Base-by-base conservation (phyloP, 2,113 vertebrate species). In the Ochotona curzoniae region DNA sequence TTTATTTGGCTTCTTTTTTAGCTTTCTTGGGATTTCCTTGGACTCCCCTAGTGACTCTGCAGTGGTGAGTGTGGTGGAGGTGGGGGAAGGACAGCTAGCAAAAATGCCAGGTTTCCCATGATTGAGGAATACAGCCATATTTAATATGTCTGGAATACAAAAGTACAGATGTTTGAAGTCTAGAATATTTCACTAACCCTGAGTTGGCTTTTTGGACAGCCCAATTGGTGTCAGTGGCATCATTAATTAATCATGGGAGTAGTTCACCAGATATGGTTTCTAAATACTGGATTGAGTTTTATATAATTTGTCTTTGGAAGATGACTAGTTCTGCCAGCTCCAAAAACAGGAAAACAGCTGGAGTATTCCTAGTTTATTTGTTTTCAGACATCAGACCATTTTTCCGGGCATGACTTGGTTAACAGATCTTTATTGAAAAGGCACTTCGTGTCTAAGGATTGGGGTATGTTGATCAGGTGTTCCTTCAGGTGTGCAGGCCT, bases 341-440 rank as follows among this genome's bases (percentile, higher is more conserved):
- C 51, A 30, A 32, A 61, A 66, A 57, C 47, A 81, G 32, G 14
- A 57, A 64, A 87, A 80, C 32, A 61, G 20, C 23, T 7, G 32
- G 23, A 75, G 54, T 88, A 0, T 47, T 90, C 21, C 32, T 75
- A 38, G 92, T 64, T 86, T 87, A 67, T 82, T 78, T 89, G 73
- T 85, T 79, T 89, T 73, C 14, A 94, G 79, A 14, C 14, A 78
- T 83, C 38, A 60, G 44, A 38, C 14, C 30, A 87, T 83, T 89
- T 78, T 44, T 74, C 20, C n/a, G 80, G 23, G 66, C 7, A 35
- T 74, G 76, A 3, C 26, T 51, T 91, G 61, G 61, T 83, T 91
- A 71, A 57, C 28, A 67, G 38, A 20, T 87, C 64, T 54, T 73
- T 75, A 54, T 32, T 79, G 23, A 88, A 30, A 5, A 74, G 28